A percentile compares a stretch with the other conserved stretches of the same genome.
These are phyloP conservation scores for Eclectus roratus DNA, from an alignment of 2,113 vertebrate genomes.

Conservation along the genomic window DNA sequence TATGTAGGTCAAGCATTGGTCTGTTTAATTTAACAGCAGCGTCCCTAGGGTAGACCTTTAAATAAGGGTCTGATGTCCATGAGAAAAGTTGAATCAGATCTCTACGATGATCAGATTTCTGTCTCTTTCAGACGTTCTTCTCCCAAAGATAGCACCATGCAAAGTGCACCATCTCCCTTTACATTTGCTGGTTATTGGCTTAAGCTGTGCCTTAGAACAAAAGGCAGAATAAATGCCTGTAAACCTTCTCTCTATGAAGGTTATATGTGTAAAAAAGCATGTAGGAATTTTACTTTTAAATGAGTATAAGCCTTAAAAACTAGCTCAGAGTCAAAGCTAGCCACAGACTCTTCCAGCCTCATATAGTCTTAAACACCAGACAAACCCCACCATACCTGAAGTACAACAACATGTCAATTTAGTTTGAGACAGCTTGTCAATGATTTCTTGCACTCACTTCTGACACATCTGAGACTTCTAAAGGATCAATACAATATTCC, in stretches of 20 bases:
- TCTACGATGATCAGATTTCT: background rate
- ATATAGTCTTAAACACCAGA: background rate
- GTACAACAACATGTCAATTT: background rate
- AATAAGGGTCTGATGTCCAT: background rate
- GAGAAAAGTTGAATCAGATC: background rate
- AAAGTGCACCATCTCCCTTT: background rate
- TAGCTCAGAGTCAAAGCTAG: background rate
- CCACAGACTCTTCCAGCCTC: rapidly evolving
- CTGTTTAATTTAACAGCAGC: background rate
- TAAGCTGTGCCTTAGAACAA: background rate
- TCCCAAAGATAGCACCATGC: rapidly evolving
- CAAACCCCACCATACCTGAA: background rate
- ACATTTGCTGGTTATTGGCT: background rate
- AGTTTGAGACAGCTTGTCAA: background rate
- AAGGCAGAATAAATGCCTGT: background rate
- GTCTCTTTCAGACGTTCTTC: background rate
- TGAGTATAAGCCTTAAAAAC: background rate
- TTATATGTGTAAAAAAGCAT: background rate
- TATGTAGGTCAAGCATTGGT: background rate
- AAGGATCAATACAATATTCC: background rate
- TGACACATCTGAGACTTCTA: background rate
- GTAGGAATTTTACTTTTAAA: background rate
- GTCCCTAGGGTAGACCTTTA: background rate
- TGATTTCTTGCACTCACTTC: background rate
- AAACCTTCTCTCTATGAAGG: background rate